Conservation (phyloP, 1,140 invertebrate genomes). For the Ericerus pela region DNA sequence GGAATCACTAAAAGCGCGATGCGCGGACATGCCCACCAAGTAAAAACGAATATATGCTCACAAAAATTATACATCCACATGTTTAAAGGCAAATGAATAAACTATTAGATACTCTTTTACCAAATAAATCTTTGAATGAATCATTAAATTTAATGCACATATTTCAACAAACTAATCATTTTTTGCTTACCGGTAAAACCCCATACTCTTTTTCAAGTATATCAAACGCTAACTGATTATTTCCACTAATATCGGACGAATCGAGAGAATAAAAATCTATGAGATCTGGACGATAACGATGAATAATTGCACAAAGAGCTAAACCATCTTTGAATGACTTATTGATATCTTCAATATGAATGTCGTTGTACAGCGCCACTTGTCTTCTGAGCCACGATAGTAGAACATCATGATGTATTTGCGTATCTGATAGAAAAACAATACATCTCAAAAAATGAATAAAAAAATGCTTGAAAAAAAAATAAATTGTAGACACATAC, state of each 20-base stretch:
- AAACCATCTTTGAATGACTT: conserved; percentile 59
- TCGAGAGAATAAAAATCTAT: conserved; percentile 55
- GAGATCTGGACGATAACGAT: conserved; percentile 75
- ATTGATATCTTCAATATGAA: conserved; percentile 52
- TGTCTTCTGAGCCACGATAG: conserved; percentile 62
- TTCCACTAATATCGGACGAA: conserved; percentile 43
- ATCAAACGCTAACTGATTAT: conserved; percentile 70
- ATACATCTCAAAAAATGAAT: conserved; percentile 13
- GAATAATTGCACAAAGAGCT: conserved; percentile 66
- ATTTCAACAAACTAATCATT: background rate
- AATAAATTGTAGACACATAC: conserved; percentile 27
- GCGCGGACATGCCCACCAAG: too few relatives aligned
- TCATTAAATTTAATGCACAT: too few relatives aligned
- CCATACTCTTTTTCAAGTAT: conserved; percentile 60
- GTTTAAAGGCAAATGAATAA: too few relatives aligned
- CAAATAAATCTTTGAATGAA: background rate
- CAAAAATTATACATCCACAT: too few relatives aligned
- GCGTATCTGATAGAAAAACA: conserved; percentile 34
- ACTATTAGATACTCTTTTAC: too few relatives aligned
- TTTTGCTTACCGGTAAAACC: conserved; percentile 46
- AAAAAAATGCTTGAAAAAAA: conserved; percentile 7
- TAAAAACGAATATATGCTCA: too few relatives aligned
- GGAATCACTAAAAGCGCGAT: too few relatives aligned
- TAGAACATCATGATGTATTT: conserved; percentile 55
- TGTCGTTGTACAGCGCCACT: conserved; percentile 45